Percentiles rank a stretch among this genome's conserved stretches.
Evolutionary conservation across 2,113 vertebrate genomes (phyloP).

Genomic region (Pelecanoides urinatrix): DNA sequence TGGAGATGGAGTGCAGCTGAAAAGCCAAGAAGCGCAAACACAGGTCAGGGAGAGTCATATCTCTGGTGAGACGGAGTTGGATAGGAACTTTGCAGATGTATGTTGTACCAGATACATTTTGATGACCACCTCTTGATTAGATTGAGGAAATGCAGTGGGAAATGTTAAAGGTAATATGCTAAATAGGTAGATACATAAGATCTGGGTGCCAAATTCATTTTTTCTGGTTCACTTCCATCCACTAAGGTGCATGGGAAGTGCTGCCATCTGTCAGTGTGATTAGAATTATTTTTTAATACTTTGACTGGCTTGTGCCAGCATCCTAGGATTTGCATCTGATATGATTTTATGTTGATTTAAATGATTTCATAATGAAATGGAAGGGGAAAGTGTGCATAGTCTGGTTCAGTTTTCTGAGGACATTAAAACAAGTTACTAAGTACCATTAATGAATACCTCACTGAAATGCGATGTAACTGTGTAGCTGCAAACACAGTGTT

Average conservation of each 20-base stretch:
- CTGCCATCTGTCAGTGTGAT: not conserved
- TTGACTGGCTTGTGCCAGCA: not conserved
- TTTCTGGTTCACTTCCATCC: not conserved
- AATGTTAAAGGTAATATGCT: not conserved
- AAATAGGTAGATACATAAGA: not conserved
- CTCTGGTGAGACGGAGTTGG: not conserved
- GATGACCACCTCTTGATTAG: not conserved
- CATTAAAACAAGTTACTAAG: not conserved
- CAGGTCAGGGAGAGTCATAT: not conserved
- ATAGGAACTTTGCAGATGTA: not conserved
- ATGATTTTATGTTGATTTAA: not conserved
- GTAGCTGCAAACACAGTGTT: not conserved
- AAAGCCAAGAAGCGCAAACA: not conserved
- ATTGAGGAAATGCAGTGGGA: not conserved
- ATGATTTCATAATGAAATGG: not conserved
- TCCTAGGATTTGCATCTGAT: not conserved
- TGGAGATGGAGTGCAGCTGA: not conserved
- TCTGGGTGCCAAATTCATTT: not conserved
- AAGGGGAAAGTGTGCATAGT: not conserved
- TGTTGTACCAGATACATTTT: not conserved
- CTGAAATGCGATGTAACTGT: fast-evolving
- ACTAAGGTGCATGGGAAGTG: not conserved
- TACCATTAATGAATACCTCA: not conserved
- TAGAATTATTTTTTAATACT: not conserved
- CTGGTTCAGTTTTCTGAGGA: not conserved